Percentiles rank a stretch among this genome's conserved stretches.
Conservation (phyloP, 2,888 invertebrate genomes). For the Stenodera caucasica region DNA sequence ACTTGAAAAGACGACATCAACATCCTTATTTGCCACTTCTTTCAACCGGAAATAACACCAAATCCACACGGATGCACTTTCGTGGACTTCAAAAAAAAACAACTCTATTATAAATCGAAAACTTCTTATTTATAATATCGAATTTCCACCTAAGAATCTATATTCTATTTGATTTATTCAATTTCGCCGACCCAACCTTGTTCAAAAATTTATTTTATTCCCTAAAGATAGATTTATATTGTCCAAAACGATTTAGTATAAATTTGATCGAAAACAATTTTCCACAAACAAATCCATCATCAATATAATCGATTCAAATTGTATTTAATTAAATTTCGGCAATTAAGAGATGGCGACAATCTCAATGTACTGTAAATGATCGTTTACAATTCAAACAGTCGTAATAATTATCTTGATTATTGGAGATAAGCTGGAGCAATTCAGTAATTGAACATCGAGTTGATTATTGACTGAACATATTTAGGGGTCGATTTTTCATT, state of each 20-base stretch:
- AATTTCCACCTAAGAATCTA: no score
- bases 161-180: slow-evolving; percentile 3
- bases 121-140: neutral
- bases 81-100: neutral
- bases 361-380: neutral
- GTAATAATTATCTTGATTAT: slow-evolving; percentile 2
- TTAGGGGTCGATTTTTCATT: neutral
- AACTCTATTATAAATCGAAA: neutral
- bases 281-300: neutral
- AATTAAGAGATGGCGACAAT: neutral
- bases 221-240: neutral
- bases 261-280: no score
- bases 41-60: neutral
- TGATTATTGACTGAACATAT: neutral
- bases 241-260: no score
- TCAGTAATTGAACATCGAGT: neutral
- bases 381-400: slow-evolving; percentile 2
- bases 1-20: neutral
- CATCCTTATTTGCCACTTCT: slow-evolving; percentile 3
- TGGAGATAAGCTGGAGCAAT: neutral
- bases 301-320: neutral
- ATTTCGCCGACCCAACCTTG: neutral
- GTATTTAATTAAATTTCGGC: neutral
- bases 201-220: neutral
- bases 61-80: neutral